These are phyloP conservation scores for Champsocephalus esox DNA, from an alignment of 2,797 vertebrate genomes.

Conservation along the genomic window DNA sequence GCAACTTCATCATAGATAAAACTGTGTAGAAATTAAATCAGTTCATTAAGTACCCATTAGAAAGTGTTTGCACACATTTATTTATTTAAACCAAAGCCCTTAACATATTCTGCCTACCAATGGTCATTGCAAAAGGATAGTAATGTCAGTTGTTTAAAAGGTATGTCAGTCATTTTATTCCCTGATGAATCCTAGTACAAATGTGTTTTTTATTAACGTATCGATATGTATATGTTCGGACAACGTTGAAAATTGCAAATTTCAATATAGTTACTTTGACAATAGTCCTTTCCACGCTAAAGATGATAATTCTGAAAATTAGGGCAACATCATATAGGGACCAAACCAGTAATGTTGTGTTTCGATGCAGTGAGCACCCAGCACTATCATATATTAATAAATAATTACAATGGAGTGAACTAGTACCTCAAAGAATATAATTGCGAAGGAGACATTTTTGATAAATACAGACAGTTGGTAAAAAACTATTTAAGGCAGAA, in stretches of 20 bases:
- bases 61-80: neutral
- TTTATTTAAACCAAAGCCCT: fast-evolving
- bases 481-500: neutral
- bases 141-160: neutral
- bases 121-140: no score
- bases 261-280: no score
- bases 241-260: no score
- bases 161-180: neutral
- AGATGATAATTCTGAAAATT: no score
- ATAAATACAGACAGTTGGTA: neutral
- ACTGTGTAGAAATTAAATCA: slow-evolving; percentile 28
- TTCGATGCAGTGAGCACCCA: no score
- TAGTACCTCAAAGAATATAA: neutral
- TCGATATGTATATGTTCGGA: no score
- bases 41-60: slow-evolving; percentile 2
- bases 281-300: no score
- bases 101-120: neutral
- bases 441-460: no score
- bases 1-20: slow-evolving; percentile 38
- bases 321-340: no score
- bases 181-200: no score
- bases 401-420: neutral
- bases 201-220: no score
- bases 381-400: neutral
- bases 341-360: no score